phyloP scores from a whole-genome alignment of 2,888 invertebrate genomes.

The Teleiodes luculella region DNA sequence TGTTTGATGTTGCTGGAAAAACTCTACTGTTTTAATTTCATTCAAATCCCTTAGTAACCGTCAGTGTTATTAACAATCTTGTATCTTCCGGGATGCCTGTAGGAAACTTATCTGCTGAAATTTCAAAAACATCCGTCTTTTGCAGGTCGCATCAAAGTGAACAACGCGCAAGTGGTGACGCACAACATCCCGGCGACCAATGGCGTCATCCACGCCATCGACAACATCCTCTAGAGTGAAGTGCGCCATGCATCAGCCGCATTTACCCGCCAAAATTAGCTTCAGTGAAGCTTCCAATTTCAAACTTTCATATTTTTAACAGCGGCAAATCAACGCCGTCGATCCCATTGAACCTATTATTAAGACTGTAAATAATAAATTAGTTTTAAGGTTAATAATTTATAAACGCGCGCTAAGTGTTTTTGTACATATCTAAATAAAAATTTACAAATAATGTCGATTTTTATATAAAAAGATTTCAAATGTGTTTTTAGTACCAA shows the following conservation, averaged over 20 bases:
- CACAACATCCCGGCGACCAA: constrained; percentile 93
- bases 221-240: constrained; percentile 67
- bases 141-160: constrained; percentile 89
- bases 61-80: too few relatives aligned
- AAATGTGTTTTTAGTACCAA: too few relatives aligned
- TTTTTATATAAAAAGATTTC: constrained; percentile 6
- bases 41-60: too few relatives aligned
- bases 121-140: constrained; percentile 28
- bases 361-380: constrained; percentile 74
- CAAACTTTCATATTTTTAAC: background rate
- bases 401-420: constrained; percentile 56
- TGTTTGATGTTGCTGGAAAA: too few relatives aligned
- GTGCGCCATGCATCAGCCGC: constrained; percentile 22
- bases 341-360: constrained; percentile 26
- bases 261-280: constrained; percentile 45
- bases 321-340: background rate
- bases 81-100: too few relatives aligned
- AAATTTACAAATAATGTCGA: constrained; percentile 36
- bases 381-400: constrained; percentile 66
- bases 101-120: too few relatives aligned
- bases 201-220: constrained; percentile 91
- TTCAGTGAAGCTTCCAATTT: constrained; percentile 53
- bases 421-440: constrained; percentile 63
- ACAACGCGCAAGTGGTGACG: constrained; percentile 88
- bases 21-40: too few relatives aligned